Base-by-base conservation (phyloP, 2,888 invertebrate genomes). In the Macrostomum cliftonense region DNA sequence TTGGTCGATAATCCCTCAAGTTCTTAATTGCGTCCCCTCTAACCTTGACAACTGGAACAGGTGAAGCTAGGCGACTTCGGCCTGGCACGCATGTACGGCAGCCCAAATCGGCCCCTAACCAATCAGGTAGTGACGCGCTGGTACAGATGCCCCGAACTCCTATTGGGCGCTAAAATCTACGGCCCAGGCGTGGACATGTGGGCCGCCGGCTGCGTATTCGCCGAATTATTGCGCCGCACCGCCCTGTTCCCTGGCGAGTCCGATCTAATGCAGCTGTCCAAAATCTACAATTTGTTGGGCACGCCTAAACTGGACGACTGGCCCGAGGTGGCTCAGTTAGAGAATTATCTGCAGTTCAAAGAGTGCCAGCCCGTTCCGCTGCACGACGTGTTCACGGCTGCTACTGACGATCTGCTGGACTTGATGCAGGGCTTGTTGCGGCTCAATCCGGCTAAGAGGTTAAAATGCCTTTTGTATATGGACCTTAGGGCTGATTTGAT, bases 61-160 rank as follows among this genome's bases (percentile, higher is more conserved):
- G 72, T 99, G 7, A 99, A 99, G 74, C 82, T 99, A 61, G 95
- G 89, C 55, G 97, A 99, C 78, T 99, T 99, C 76, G 97, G 97
- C 65, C 75, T 99, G 55, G 97, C 97, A 0, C 89, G 93, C 62
- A 43, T 14, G 44, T 99, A 81, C 74, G 97, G 95, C 1, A 93
- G 95, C 0, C 97, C 97, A 2, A 43, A 17, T 11, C 20, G 21
- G 44, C 20, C 14, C 2, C 21, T 43, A 9, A 45, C 45, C 2
- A 39, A 46, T 39, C 51, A 51, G 39, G 51, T 51, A 7, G 51
- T 42, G 12, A 51, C 51, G 7, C 55, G 60, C 43, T 74, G 74
- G 74, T 73, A 73, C 59, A 77, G 85, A 63, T 78, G 82, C 28
- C 97, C 97, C 1, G 97, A 99, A 69, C 72, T 99, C 36, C 72